These are phyloP conservation scores for Aporophyla nigra DNA, from an alignment of 2,888 invertebrate species.

Conservation along the genomic window DNA sequence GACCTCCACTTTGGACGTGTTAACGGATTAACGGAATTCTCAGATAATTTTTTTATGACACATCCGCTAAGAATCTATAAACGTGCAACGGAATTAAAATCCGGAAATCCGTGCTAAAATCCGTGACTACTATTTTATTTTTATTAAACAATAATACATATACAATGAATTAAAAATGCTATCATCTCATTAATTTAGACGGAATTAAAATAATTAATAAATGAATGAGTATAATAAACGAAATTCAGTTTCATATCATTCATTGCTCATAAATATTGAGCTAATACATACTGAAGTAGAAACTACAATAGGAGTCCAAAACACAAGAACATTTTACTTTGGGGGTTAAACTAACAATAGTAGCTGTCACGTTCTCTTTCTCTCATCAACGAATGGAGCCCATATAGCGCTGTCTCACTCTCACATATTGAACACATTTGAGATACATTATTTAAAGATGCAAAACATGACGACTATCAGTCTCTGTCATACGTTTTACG, in stretches of 20 bases:
- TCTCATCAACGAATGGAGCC: background rate
- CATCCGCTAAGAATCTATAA: conserved; percentile 3
- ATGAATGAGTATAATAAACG: conserved; percentile 55
- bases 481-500: conserved; percentile 6
- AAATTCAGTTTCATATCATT: conserved; percentile 37
- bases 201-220: conserved; percentile 51
- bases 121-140: background rate
- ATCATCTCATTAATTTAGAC: conserved; percentile 49
- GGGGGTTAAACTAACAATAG: background rate
- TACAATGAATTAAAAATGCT: conserved; percentile 40
- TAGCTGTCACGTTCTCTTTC: background rate
- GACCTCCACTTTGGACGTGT: background rate
- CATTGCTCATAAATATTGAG: conserved; percentile 25
- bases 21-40: background rate
- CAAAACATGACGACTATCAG: background rate
- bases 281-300: conserved; percentile 4
- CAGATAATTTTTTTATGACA: conserved; percentile 42
- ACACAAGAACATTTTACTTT: background rate
- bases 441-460: background rate
- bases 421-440: background rate
- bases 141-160: conserved; percentile 29
- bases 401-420: background rate
- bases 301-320: conserved; percentile 34
- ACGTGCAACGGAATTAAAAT: conserved; percentile 26
- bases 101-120: conserved; percentile 16